Evolutionary conservation across 2,113 vertebrate genomes (phyloP), one percentile per base, ranked within the genome.

Genomic region (Callipepla californica): DNA sequence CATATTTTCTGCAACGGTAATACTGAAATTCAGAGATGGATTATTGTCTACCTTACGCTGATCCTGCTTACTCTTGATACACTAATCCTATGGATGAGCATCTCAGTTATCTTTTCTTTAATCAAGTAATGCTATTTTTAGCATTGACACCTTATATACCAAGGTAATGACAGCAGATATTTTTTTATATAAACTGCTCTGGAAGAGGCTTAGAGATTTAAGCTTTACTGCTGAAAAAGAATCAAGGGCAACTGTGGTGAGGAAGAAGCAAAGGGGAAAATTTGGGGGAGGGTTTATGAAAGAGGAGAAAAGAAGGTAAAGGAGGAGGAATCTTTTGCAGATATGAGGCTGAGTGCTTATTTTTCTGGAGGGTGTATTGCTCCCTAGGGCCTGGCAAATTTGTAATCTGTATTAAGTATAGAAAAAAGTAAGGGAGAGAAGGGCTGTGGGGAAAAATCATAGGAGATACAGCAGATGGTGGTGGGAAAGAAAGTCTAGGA

Each of bases 101-200:
- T 83, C 34, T 91, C 65, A 7, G 68, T 89, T 90, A 91, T 85
- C 93, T 94, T 89, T 92, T 58, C 73, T 93, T 89, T 84, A 85
- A 96, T 92, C 81, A 89, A 82, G 23, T 67, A 80, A 32, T 67
- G 32, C 47, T 92, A 85, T 94, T 93, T 96, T 91, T 96, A 94
- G 68, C n/a, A 40, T 0, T 4, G 42, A 55, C 20, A 63, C 42
- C 9, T 90, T 85, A 61, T 36, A 88, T 47, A 62, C 6, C 2
- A 82, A 76, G 17, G 38, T 48, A 58, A 87, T 73, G 59, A 87
- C 22, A 87, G 28, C 7, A 66, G 58, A 3, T 20, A 48, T 74
- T 23, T 21, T 63, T 50, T 50, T 40, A n/a, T 28, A 47, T 22
- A 50, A 3, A 83, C 20, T 47, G 32, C 18, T 50, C 19, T 61